These are phyloP conservation scores for Pandion haliaetus DNA, from an alignment of 2,113 vertebrate genomes.

Conservation along the genomic window DNA sequence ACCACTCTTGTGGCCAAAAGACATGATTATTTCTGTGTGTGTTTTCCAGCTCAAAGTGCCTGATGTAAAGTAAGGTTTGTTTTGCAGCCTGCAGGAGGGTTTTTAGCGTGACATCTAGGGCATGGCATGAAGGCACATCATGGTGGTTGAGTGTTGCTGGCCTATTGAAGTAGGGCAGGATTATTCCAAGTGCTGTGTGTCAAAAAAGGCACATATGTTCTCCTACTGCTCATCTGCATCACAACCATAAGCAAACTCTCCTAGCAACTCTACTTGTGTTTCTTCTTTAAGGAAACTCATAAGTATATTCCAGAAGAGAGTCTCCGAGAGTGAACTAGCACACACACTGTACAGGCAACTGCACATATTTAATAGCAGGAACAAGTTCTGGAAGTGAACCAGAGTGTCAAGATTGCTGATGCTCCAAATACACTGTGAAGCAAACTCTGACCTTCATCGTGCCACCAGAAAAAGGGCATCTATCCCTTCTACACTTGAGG, in stretches of 20 bases:
- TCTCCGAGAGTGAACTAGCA: rapidly evolving
- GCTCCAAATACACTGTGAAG: not conserved
- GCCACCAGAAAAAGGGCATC: not conserved
- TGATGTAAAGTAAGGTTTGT: not conserved
- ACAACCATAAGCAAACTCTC: not conserved
- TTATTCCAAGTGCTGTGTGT: not conserved
- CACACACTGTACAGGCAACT: not conserved
- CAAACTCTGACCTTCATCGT: not conserved
- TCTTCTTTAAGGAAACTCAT: not conserved
- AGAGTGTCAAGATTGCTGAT: not conserved
- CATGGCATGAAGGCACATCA: not conserved
- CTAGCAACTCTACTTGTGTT: not conserved
- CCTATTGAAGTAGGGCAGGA: not conserved
- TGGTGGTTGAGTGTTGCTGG: not conserved
- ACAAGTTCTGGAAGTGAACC: not conserved
- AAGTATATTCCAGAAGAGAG: not conserved
- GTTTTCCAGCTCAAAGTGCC: not conserved
- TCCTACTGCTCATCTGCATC: not conserved
- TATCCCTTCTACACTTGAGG: not conserved
- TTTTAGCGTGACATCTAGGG: not conserved
- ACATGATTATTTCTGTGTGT: not conserved
- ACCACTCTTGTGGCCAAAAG: not conserved
- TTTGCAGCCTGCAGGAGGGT: not conserved
- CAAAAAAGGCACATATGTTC: not conserved
- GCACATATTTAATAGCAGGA: not conserved